A percentile compares a stretch with the other conserved stretches of the same genome.
These are phyloP conservation scores for Galerucella calmariensis DNA, from an alignment of 2,888 invertebrate genomes.

Conservation along the genomic window DNA sequence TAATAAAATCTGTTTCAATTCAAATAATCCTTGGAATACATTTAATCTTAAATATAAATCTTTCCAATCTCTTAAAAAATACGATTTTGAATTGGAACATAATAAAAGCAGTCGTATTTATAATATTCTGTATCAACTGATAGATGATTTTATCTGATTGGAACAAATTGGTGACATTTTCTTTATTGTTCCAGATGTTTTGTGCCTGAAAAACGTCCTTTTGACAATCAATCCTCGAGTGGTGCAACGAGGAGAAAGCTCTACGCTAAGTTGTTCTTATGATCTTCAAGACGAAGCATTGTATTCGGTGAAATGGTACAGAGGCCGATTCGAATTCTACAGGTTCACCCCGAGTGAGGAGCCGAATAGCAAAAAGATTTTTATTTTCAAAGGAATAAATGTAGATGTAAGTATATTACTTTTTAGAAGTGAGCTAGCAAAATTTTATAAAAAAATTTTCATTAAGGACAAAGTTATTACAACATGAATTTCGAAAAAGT, in stretches of 20 bases:
- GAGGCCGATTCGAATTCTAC: slow-evolving; percentile 86
- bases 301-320: slow-evolving; percentile 89
- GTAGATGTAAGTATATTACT: slow-evolving; percentile 79
- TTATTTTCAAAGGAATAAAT: slow-evolving; percentile 78
- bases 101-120: too few relatives aligned
- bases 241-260: slow-evolving; percentile 76
- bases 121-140: too few relatives aligned
- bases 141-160: too few relatives aligned
- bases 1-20: too few relatives aligned
- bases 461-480: too few relatives aligned
- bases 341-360: slow-evolving; percentile 81
- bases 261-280: slow-evolving; percentile 78
- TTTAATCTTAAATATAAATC: too few relatives aligned
- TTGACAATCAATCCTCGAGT: slow-evolving; percentile 77
- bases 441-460: too few relatives aligned
- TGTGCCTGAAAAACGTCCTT: slow-evolving; percentile 77
- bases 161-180: not conserved
- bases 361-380: slow-evolving; percentile 76
- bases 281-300: slow-evolving; percentile 80
- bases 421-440: not conserved
- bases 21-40: too few relatives aligned
- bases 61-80: too few relatives aligned
- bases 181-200: slow-evolving; percentile 66
- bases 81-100: too few relatives aligned
- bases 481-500: too few relatives aligned